These are phyloP conservation scores for Pagrus major DNA, from an alignment of 2,113 vertebrate species.

Conservation along the genomic window DNA sequence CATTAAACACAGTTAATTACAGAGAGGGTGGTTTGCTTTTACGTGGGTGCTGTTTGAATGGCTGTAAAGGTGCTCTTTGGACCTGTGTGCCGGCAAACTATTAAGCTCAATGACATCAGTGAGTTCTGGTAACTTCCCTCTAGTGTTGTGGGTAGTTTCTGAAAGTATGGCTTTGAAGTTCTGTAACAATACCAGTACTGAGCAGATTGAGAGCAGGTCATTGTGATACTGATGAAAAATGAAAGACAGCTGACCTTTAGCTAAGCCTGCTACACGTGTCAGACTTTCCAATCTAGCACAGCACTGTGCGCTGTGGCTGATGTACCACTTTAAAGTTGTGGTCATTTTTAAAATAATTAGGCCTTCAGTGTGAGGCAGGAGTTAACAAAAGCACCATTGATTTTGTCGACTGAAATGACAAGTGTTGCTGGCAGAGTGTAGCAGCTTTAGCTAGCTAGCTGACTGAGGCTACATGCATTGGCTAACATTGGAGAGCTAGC, in stretches of 20 bases:
- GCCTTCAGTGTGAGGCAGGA: neutral
- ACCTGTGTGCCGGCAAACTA: neutral
- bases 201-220: neutral
- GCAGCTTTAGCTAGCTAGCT: neutral
- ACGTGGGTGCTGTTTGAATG: neutral
- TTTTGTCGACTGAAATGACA: neutral
- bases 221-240: neutral
- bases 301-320: neutral
- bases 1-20: constrained; percentile 48
- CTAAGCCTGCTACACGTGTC: neutral
- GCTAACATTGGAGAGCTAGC: too few relatives aligned
- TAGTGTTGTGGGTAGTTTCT: neutral
- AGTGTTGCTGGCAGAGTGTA: neutral
- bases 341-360: neutral
- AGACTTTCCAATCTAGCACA: neutral
- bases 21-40: constrained; percentile 18
- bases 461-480: neutral
- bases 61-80: constrained; percentile 3
- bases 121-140: neutral
- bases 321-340: neutral
- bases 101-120: constrained; percentile 1
- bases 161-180: neutral
- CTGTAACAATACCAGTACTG: neutral
- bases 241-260: neutral
- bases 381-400: neutral